These are phyloP conservation scores for Prietella phreatophila DNA, from an alignment of 2,113 vertebrate species.

Conservation along the genomic window DNA sequence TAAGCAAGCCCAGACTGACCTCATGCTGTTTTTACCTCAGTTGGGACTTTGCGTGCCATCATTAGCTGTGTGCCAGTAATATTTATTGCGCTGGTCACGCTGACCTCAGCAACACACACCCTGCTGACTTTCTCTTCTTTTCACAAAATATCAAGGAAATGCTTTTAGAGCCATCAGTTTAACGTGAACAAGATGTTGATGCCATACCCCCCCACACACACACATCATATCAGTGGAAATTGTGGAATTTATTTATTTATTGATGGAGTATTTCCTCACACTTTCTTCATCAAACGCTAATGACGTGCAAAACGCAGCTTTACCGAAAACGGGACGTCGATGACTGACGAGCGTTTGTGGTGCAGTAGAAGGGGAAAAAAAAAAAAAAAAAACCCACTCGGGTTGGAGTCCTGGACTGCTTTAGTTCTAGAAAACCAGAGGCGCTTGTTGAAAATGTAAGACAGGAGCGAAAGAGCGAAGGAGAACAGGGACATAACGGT, in stretches of 20 bases:
- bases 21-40: constrained; percentile 56
- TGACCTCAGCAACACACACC: constrained; percentile 13
- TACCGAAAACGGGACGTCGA: background rate
- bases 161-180: background rate
- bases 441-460: background rate
- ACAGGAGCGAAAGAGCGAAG: background rate
- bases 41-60: constrained; percentile 51
- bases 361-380: background rate
- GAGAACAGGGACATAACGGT: background rate
- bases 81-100: constrained; percentile 42
- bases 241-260: background rate
- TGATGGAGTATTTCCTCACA: background rate
- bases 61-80: constrained; percentile 62
- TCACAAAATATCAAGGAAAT: background rate
- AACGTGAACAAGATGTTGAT: background rate
- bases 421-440: background rate
- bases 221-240: background rate
- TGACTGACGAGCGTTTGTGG: background rate
- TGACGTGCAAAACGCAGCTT: background rate
- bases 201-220: too few species aligned
- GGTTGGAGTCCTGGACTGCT: background rate
- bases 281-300: background rate
- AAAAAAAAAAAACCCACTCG: background rate
- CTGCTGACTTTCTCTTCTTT: background rate
- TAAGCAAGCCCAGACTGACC: constrained; percentile 51